Evolutionary conservation across 2,888 invertebrate species (phyloP).

Genomic region (Apotomis capreana): DNA sequence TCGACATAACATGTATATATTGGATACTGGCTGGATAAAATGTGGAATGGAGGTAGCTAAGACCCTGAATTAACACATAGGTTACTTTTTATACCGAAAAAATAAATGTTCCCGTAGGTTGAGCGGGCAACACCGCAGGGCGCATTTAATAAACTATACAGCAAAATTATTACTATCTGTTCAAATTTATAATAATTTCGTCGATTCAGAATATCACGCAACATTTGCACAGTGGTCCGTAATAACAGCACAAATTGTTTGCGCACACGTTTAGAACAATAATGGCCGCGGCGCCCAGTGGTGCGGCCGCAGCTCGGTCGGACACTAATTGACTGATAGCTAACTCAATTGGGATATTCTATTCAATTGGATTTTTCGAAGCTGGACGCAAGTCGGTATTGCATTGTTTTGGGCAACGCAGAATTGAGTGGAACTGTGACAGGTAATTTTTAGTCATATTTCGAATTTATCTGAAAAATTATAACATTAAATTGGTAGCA

Average conservation of each 20-base stretch:
- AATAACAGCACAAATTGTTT: slow-evolving; percentile 68
- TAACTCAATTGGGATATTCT: slow-evolving; percentile 29
- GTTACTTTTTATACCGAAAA: too few species aligned
- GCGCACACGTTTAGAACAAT: slow-evolving; percentile 58
- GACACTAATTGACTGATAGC: slow-evolving; percentile 37
- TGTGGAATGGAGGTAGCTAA: too few species aligned
- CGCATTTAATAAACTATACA: not conserved
- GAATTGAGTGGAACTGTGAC: not conserved
- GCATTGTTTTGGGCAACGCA: not conserved
- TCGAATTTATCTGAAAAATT: too few species aligned
- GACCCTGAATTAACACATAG: too few species aligned
- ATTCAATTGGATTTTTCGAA: slow-evolving; percentile 35
- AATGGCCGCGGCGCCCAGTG: slow-evolving; percentile 46
- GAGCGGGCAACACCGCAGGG: too few species aligned
- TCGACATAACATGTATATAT: too few species aligned
- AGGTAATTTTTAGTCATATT: not conserved
- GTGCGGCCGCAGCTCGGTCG: slow-evolving; percentile 40
- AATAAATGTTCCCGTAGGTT: too few species aligned
- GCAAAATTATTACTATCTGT: slow-evolving; percentile 13
- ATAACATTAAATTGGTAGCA: too few species aligned
- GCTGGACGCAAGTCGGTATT: slow-evolving; percentile 1
- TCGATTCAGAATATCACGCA: slow-evolving; percentile 48
- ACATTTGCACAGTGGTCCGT: slow-evolving; percentile 54
- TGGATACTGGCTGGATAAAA: too few species aligned
- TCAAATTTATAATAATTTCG: slow-evolving; percentile 43